Base-by-base conservation (phyloP, 2,113 vertebrate species). In the Bothrops jararaca region DNA sequence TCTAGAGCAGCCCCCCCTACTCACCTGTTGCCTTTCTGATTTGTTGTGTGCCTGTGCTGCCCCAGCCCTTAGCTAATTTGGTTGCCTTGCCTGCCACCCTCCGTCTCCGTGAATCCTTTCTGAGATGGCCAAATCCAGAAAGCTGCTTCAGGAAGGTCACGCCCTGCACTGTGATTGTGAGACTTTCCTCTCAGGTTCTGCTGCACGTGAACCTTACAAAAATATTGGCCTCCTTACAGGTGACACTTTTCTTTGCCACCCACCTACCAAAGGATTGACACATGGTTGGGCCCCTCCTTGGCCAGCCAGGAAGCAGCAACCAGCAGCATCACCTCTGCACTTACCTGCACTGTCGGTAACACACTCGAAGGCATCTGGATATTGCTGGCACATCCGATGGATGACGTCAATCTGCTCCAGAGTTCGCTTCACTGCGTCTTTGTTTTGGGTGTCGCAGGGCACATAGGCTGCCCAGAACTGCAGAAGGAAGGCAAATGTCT, bases 341-440 rank as follows among this genome's bases (percentile, higher is more conserved):
- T 96, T 90, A 99, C 99, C 98, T 15, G 90, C 0, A 11, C 97
- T 98, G 92, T 95, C 97, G 0, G 93, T 91, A 87, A 98, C 98
- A 2, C 98, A 99, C 94, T 60, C 1, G 57, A 99, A 99, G 69
- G 93, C 94, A 0, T 98, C 95, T 0, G 99, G 98, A 96, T 99
- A 99, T 85, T 93, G 94, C 4, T 97, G 91, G 7, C 99, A 99
- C 98, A 99, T 98, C 86, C 98, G 98, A 53, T 98, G 98, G 93
- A 99, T 91, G 58, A 99, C 97, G 0, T 99, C 99, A 0, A 99
- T 99, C 98, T 99, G 99, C 95, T 99, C 99, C 98, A 99, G 96
- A 0, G 98, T 99, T 91, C 98, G 98, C 95, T 94, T 97, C 91
- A 99, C 99, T 0, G 98, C 97, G 0, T 99, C 99, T 96, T 98